Conservation (phyloP, 2,888 invertebrate species). For the Metallyticus violacea region DNA sequence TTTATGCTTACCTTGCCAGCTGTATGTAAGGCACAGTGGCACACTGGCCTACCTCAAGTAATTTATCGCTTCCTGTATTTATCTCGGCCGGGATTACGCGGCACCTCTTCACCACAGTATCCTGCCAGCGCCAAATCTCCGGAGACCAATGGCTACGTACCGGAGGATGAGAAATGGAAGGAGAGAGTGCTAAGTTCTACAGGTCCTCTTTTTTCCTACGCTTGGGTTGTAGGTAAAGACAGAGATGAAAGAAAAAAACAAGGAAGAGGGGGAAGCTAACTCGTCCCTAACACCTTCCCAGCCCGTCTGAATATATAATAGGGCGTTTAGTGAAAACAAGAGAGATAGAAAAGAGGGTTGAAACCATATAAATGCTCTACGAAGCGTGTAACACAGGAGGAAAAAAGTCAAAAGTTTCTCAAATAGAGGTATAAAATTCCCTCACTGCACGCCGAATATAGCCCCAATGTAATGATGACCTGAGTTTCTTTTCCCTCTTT, state of each 20-base stretch:
- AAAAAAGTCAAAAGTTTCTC: not conserved
- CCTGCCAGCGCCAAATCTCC: not conserved
- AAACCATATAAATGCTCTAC: not conserved
- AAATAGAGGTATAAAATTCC: not conserved
- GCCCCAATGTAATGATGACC: not conserved
- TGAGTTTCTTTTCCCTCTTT: not conserved
- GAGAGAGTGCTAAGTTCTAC: not conserved
- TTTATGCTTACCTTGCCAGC: not conserved
- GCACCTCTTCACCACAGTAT: not conserved
- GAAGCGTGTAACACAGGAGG: not conserved
- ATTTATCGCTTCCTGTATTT: constrained; percentile 11
- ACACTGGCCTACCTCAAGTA: not conserved
- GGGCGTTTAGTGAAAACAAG: not conserved
- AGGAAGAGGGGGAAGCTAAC: not conserved
- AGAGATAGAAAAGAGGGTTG: not conserved
- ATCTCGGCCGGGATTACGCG: constrained; percentile 2
- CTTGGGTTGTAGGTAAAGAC: no score
- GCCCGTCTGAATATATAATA: not conserved
- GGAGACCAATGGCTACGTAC: not conserved
- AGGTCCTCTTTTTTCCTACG: not conserved
- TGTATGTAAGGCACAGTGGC: not conserved
- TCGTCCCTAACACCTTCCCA: not conserved
- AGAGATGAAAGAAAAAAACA: no score
- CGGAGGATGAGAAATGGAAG: not conserved
- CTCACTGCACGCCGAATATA: not conserved